Evolutionary conservation across 2,888 invertebrate genomes (phyloP), one percentile per base, ranked within the genome.

Genomic region (Eubasilissa splendida): DNA sequence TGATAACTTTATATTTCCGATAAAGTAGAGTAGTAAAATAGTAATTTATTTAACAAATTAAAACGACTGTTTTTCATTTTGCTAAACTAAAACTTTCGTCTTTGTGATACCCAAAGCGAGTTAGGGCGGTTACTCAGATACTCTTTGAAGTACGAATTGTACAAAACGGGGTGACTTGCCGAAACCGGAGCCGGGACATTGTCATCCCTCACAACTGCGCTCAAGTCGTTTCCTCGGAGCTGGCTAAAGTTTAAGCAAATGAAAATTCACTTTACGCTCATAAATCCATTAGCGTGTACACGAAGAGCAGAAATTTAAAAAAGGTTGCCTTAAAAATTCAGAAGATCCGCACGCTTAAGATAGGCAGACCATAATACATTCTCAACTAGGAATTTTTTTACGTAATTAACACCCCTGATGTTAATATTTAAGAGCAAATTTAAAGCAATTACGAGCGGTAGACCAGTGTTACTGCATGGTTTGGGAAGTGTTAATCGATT

Each of bases 231-330:
- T 42, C 33, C 65, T 9, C 12, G 1, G 10, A 65, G 10, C 65
- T 65, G 33, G 65, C 31, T 31, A 33, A 65, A 65, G 31, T 65
- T 65, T 65, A 33, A 65, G 65, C 65, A 65, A 65, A 65, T 65
- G 65, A 65, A 65, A 65, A 33, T 65, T 65, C 65, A 65, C 65
- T 65, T 65, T 33, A 42, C 33, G 65, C 65, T 65, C 65, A 65
- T 65, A 65, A 65, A 65, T 65, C 65, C 65, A 65, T 65, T 65
- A 65, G 65, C 42, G 42, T 65, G 65, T 65, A 65, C 65, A 65
- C 31, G 65, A 33, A 65, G 65, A 65, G 31, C 65, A 65, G 33
- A 3, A 65, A 65, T 65, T 65, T 65, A 65, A 65, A 65, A 65
- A 65, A 22, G 58, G 65, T 65, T 65, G 65, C 33, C 33, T 65